Evolutionary conservation across 1,140 invertebrate species (phyloP).

Genomic region (Drosophila sp.): DNA sequence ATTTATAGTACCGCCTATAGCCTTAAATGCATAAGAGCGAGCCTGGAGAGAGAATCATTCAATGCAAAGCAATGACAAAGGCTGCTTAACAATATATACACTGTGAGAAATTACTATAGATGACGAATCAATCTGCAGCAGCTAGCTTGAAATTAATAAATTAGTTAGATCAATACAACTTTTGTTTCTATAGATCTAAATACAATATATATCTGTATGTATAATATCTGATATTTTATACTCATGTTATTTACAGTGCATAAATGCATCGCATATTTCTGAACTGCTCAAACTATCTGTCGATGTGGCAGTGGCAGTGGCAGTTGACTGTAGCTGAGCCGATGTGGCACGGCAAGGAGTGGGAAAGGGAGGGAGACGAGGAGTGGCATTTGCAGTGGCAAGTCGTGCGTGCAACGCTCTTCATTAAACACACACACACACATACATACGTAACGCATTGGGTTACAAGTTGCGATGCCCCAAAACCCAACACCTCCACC

Average conservation of each 20-base stretch:
- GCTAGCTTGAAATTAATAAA: neutral
- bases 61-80: constrained; percentile 47
- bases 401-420: constrained; percentile 65
- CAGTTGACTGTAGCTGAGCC: no score
- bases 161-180: no score
- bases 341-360: no score
- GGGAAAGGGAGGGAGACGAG: no score
- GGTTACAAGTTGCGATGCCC: constrained; percentile 46
- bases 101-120: constrained; percentile 14
- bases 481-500: neutral
- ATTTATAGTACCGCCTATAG: constrained; percentile 18
- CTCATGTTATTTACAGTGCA: constrained; percentile 10
- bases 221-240: no score
- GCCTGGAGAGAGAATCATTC: constrained; percentile 24
- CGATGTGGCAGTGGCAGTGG: neutral
- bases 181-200: no score
- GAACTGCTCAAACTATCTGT: constrained; percentile 3
- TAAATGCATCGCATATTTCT: neutral
- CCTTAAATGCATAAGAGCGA: constrained; percentile 42
- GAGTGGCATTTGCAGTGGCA: constrained; percentile 9
- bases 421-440: constrained; percentile 59
- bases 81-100: constrained; percentile 38
- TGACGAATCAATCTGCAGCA: neutral
- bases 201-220: no score
- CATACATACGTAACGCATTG: constrained; percentile 67